Evolutionary conservation across 2,888 invertebrate genomes (phyloP), one percentile per base, ranked within the genome.

Genomic region (Drosophila mimetica): DNA sequence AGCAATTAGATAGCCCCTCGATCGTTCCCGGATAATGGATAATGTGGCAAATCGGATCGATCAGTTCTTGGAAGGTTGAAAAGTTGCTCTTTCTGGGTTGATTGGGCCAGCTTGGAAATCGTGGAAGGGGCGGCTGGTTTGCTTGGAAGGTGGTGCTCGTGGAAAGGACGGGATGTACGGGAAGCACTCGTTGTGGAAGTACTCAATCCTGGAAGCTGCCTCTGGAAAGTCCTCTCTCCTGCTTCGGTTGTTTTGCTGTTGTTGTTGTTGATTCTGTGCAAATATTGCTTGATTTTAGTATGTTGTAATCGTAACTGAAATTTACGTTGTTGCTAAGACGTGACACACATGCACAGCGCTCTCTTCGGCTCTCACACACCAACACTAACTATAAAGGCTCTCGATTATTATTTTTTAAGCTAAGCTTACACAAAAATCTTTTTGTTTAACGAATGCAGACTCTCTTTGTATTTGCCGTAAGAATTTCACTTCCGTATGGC

Each of bases 401-500:
- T 34, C 42, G 42, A 30, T 11, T 13, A 11, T 30, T 3, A 9
- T 13, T 20, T 32, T 50, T 64, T 9, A 63, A 63, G 41, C 64
- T 42, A 16, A 42, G 65, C 42, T 64, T 53, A 37, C 28, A 28
- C 25, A 28, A 28, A 34, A 25, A 36, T 14, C 4, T 48, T 63
- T 63, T 64, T 42, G 20, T 64, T 28, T 25, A 14, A 28, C 34
- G 34, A 63, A 50, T 41, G 39, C 48, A 50, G 39, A 42, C 64
- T 55, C 47, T 53, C 44, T 64, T 42, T 67, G 42, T 55, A 8
- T 42, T 55, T 67, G 54, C 66, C 55, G 74, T 75, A 74, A 84
- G 88, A 88, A 84, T 89, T 89, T 86, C 87, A 88, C 87, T 88
- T 88, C 87, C 87, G 89, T 84, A 82, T 77, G 70, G 64, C 28